Evolutionary conservation across 2,888 invertebrate species (phyloP).

Genomic region (Leptinotarsa tumamoca): DNA sequence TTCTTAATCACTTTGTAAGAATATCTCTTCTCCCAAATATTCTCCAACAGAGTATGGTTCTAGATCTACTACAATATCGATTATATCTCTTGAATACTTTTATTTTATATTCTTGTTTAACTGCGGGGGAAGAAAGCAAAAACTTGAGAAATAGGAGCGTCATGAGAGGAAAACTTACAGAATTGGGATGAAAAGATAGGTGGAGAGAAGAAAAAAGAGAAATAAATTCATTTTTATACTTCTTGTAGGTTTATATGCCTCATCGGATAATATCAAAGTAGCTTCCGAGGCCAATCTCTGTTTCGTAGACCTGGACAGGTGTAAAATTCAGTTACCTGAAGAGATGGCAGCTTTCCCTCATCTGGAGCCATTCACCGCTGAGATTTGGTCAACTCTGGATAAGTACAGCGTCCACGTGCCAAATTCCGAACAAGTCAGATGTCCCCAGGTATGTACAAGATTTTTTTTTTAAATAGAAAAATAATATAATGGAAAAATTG

Average conservation of each 20-base stretch:
- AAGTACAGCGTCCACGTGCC: slow-evolving; percentile 72
- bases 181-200: not conserved
- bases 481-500: too few species aligned
- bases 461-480: too few species aligned
- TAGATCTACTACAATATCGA: too few species aligned
- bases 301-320: slow-evolving; percentile 95
- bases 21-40: too few species aligned
- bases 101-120: too few species aligned
- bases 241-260: slow-evolving; percentile 73
- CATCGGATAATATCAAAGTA: slow-evolving; percentile 73
- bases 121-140: too few species aligned
- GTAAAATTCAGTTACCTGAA: slow-evolving; percentile 92
- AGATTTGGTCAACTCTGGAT: slow-evolving; percentile 80
- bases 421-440: slow-evolving; percentile 59
- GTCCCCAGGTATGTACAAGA: slow-evolving; percentile 51
- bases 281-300: slow-evolving; percentile 90
- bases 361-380: slow-evolving; percentile 85
- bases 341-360: slow-evolving; percentile 95
- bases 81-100: too few species aligned
- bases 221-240: not conserved
- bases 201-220: not conserved
- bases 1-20: too few species aligned
- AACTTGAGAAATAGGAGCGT: too few species aligned
- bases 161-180: too few species aligned
- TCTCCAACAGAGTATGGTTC: too few species aligned